Evolutionary conservation across 2,113 vertebrate species (phyloP).

Genomic region (Lampris megalopsis): DNA sequence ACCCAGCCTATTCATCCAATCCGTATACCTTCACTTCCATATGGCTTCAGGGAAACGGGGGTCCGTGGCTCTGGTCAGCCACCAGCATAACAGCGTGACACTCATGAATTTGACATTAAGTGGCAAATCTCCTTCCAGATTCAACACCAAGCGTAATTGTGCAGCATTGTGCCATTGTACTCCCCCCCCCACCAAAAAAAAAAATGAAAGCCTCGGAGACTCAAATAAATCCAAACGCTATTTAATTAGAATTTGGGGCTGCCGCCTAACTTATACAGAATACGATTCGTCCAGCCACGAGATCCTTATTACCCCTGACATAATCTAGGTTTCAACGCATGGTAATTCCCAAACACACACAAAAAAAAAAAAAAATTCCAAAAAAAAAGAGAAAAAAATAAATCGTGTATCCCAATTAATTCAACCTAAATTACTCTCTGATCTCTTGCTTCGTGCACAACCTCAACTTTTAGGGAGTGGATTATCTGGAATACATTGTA

Average conservation of each 20-base stretch:
- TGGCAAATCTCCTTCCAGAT: constrained; percentile 57
- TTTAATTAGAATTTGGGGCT: constrained; percentile 43
- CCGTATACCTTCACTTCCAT: constrained; percentile 3
- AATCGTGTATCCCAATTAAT: constrained; percentile 28
- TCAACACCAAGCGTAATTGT: constrained; percentile 38
- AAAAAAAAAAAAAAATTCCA: not conserved
- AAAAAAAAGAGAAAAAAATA: not conserved
- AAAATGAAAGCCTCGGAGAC: constrained; percentile 18
- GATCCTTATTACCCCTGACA: constrained; percentile 46
- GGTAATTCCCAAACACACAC: not conserved
- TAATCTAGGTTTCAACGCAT: constrained; percentile 14
- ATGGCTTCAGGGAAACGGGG: constrained; percentile 4
- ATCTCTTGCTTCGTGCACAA: not conserved
- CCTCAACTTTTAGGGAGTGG: no score
- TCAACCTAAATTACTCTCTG: constrained; percentile 50
- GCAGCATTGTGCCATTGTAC: constrained; percentile 27
- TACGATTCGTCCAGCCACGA: constrained; percentile 49
- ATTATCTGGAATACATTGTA: no score
- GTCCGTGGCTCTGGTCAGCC: constrained; percentile 22
- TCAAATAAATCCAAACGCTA: constrained; percentile 42
- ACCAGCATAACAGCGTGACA: constrained; percentile 47
- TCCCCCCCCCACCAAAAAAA: not conserved
- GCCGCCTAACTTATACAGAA: constrained; percentile 47
- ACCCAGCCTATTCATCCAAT: constrained; percentile 36
- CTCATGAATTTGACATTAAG: constrained; percentile 55